Percentiles rank a stretch among this genome's conserved stretches.
These are phyloP conservation scores for Canis aureus DNA, from an alignment of 2,113 vertebrate genomes.

Conservation along the genomic window DNA sequence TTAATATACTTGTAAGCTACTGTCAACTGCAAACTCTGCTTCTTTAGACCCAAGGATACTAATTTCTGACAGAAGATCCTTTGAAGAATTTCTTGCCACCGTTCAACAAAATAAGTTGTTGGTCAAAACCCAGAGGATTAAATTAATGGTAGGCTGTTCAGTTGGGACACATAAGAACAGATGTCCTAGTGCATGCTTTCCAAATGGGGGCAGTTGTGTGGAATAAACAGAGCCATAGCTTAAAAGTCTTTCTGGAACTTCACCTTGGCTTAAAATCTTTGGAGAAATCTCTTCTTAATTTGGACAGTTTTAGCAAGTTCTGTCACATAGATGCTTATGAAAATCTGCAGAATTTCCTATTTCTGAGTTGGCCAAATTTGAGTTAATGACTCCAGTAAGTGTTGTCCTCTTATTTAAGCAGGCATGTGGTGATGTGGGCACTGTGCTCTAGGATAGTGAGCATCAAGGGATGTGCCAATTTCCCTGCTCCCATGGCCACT, in stretches of 20 bases:
- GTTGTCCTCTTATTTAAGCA: not conserved
- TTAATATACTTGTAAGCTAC: not conserved
- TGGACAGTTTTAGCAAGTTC: not conserved
- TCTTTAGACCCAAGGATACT: conserved; percentile 33
- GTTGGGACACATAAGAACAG: not conserved
- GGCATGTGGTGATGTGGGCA: accelerated
- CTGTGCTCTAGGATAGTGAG: not conserved
- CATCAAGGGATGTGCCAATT: accelerated
- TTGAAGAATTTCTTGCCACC: conserved; percentile 43
- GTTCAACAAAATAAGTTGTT: conserved; percentile 12
- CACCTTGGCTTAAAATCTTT: conserved; percentile 13
- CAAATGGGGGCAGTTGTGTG: no score
- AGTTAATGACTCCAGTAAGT: not conserved
- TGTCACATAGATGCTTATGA: not conserved
- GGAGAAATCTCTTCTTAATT: not conserved
- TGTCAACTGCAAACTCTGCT: not conserved
- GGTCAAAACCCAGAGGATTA: not conserved
- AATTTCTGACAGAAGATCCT: conserved; percentile 42
- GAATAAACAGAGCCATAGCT: not conserved
- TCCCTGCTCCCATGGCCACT: not conserved
- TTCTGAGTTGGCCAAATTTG: not conserved
- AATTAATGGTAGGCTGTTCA: not conserved
- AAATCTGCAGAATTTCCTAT: not conserved
- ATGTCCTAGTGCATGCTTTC: not conserved
- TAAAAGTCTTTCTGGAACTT: not conserved